A percentile compares a stretch with the other conserved stretches of the same genome.
Conservation (phyloP, 2,888 invertebrate genomes). For the Spodoptera exigua region DNA sequence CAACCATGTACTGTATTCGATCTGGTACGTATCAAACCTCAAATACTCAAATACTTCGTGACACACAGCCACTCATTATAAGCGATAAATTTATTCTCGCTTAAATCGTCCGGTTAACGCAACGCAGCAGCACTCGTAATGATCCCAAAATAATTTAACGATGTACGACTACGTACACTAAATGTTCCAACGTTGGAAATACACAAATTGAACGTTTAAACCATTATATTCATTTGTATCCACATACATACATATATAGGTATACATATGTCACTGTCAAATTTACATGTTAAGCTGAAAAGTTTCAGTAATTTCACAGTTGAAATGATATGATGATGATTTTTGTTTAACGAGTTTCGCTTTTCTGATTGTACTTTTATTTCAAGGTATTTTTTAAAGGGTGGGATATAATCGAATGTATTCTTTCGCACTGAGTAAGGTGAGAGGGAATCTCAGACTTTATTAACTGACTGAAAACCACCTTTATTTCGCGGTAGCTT, state of each 20-base stretch:
- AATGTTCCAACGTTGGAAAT: slow-evolving; percentile 20
- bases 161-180: no score
- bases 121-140: slow-evolving; percentile 36
- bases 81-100: slow-evolving; percentile 5
- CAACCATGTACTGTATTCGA: no score
- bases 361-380: slow-evolving; percentile 12
- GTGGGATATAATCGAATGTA: no score
- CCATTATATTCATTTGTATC: slow-evolving; percentile 41
- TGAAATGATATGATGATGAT: slow-evolving; percentile 12
- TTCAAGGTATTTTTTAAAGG: no score
- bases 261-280: slow-evolving; percentile 18
- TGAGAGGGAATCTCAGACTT: no score
- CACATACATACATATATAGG: no score
- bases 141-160: slow-evolving; percentile 42
- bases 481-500: no score
- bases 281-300: slow-evolving; percentile 47
- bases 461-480: no score
- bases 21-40: no score
- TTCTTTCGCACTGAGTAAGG: no score
- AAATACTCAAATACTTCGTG: no score
- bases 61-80: no score
- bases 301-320: slow-evolving; percentile 29
- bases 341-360: slow-evolving; percentile 7
- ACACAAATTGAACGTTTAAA: slow-evolving; percentile 42
- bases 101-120: slow-evolving; percentile 21